Evolutionary conservation across 2,113 vertebrate genomes (phyloP).

Genomic region (Eretmochelys imbricata): DNA sequence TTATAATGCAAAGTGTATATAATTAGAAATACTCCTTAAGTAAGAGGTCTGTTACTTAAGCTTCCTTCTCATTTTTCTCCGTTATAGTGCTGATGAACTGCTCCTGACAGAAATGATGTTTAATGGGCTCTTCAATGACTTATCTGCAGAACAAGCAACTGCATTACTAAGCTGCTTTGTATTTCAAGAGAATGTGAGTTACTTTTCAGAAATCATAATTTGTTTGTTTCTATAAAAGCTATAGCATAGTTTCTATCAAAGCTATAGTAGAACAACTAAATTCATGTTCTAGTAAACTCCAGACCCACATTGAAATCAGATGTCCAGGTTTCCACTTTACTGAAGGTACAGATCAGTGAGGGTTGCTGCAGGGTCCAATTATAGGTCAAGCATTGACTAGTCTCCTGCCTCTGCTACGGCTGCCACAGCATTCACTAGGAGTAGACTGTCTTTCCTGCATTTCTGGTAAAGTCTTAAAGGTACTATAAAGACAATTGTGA

Average conservation of each 20-base stretch:
- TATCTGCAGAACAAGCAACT: conserved; percentile 92
- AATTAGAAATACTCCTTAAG: neutral
- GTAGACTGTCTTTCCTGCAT: neutral
- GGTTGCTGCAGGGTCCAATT: neutral
- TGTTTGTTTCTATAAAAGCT: neutral
- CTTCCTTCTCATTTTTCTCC: neutral
- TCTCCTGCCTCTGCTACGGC: neutral
- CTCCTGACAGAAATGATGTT: conserved; percentile 98
- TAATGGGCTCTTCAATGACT: conserved; percentile 97
- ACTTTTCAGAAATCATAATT: neutral
- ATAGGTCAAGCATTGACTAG: neutral
- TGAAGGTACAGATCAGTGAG: neutral
- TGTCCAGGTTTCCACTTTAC: neutral
- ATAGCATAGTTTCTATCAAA: neutral
- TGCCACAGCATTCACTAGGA: neutral
- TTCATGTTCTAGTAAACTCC: neutral
- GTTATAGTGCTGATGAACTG: conserved; percentile 91
- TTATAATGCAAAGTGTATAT: neutral
- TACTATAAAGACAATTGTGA: neutral
- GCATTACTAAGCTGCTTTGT: conserved; percentile 97
- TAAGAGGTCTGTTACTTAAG: neutral
- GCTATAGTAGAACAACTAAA: neutral
- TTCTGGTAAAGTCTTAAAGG: neutral
- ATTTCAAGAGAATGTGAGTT: conserved; percentile 96
- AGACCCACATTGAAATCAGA: neutral